Evolutionary conservation across 2,113 vertebrate genomes (phyloP), one percentile per base, ranked within the genome.

Genomic region (Muscicapa adusta): DNA sequence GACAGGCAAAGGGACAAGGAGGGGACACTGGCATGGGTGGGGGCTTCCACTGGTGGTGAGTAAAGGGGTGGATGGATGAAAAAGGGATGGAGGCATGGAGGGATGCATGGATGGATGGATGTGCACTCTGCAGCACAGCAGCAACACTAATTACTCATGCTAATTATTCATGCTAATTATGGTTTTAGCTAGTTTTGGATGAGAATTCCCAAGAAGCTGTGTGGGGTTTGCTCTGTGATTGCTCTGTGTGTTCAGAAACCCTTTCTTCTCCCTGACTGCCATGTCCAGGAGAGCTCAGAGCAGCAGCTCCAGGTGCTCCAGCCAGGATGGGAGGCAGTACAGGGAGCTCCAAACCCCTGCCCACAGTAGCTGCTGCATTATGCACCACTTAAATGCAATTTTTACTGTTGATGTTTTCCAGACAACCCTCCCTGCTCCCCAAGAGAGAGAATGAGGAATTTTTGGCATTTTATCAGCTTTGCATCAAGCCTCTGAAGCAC

Each of bases 391-490:
- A 97, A 98, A 98, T 97, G 97, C 94, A 98, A 97, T 98, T 98
- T 98, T 98, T 98, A 98, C 97, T 94, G 97, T 93, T 98, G 98
- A 98, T 94, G 45, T 96, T 98, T 98, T 97, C 98, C 98, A 98
- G 98, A 98, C 71, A 51, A 72, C 95, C 94, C 62, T 94, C 93
- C 65, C 66, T 82, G 90, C 89, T 96, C 87, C 92, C 96, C 75
- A 91, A n/a, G 95, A 96, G 94, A 95, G 96, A 96, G 92, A 96
- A 96, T 15, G 91, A 96, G 97, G 97, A 97, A 97, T 97, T 97
- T 97, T 97, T 97, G 97, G 97, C 96, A 97, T 98, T 98, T 98
- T 98, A 98, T 98, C 97, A 98, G 97, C 96, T 57, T 95, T 26
- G 57, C 86, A 66, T 63, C 81, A 45, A 70, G 84, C 51, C 95